Conservation (phyloP, 2,113 vertebrate species). For the Cathartes aura region DNA sequence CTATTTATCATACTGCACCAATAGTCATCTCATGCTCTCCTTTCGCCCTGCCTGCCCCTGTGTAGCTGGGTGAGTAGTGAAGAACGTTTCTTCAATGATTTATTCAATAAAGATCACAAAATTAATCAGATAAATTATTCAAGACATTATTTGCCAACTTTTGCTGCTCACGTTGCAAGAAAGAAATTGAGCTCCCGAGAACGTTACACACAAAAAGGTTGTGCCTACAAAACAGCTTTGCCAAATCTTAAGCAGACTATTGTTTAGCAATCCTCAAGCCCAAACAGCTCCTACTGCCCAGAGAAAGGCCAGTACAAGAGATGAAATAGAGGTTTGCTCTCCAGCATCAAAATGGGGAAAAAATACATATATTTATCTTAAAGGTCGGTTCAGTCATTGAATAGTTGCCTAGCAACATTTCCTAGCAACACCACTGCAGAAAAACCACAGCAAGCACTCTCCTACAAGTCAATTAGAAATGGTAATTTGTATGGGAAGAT, state of each 20-base stretch:
- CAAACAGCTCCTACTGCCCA: not conserved
- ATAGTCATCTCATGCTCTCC: not conserved
- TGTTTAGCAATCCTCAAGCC: not conserved
- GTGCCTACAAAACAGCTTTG: not conserved
- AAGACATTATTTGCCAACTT: constrained; percentile 18
- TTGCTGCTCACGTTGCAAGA: not conserved
- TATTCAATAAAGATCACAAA: not conserved
- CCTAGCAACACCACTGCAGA: constrained; percentile 64
- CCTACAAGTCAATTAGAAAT: constrained; percentile 68
- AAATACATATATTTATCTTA: constrained; percentile 70
- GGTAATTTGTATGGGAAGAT: constrained; percentile 59
- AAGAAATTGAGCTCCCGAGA: not conserved
- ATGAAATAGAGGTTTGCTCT: constrained; percentile 39
- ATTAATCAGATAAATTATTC: constrained; percentile 46
- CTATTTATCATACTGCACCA: not conserved
- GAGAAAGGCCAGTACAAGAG: not conserved
- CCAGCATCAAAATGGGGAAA: constrained; percentile 38
- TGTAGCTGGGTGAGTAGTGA: not conserved
- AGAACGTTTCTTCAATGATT: not conserved
- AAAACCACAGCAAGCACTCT: constrained; percentile 10
- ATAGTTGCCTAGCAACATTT: constrained; percentile 69
- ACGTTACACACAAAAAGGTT: not conserved
- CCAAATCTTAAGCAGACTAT: not conserved
- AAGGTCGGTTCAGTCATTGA: constrained; percentile 63
- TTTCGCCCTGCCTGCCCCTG: not conserved